Conservation (phyloP, 2,888 invertebrate genomes). For the Oscheius sp. region DNA sequence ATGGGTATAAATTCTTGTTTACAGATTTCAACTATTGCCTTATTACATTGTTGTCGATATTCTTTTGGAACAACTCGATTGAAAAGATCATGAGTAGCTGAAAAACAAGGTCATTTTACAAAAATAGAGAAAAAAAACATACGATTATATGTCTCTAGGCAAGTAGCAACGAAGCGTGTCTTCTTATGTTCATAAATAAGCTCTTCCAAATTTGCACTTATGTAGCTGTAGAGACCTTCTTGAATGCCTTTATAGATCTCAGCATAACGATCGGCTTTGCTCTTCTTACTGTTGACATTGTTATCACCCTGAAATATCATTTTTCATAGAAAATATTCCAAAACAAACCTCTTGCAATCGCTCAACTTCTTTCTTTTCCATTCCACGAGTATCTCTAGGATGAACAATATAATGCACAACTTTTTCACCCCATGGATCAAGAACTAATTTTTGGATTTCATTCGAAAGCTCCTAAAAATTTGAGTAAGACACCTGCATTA, state of each 20-base stretch:
- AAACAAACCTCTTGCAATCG: constrained; percentile 80
- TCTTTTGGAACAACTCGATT: constrained; percentile 55
- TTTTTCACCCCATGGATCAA: constrained; percentile 86
- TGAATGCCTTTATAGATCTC: constrained; percentile 63
- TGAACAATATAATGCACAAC: constrained; percentile 86
- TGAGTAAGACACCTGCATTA: not conserved
- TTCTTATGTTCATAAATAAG: constrained; percentile 60
- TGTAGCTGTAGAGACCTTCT: constrained; percentile 60
- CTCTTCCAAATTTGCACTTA: constrained; percentile 68
- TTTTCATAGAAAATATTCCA: not conserved
- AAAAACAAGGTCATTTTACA: constrained; percentile 36
- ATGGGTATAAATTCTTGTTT: constrained; percentile 68
- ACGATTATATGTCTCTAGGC: constrained; percentile 48
- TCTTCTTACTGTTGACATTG: constrained; percentile 55
- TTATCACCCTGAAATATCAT: constrained; percentile 41
- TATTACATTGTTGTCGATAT: constrained; percentile 58
- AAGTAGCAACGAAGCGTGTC: constrained; percentile 46
- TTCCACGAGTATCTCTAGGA: constrained; percentile 84
- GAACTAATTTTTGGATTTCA: constrained; percentile 73
- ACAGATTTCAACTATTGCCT: constrained; percentile 63
- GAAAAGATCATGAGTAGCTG: constrained; percentile 61
- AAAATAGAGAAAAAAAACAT: constrained; percentile 18
- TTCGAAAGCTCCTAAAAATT: constrained; percentile 63
- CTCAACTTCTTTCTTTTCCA: constrained; percentile 85
- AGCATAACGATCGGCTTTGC: constrained; percentile 51